Evolutionary conservation across 2,888 invertebrate species (phyloP).

Genomic region (Cosmia pyralina): DNA sequence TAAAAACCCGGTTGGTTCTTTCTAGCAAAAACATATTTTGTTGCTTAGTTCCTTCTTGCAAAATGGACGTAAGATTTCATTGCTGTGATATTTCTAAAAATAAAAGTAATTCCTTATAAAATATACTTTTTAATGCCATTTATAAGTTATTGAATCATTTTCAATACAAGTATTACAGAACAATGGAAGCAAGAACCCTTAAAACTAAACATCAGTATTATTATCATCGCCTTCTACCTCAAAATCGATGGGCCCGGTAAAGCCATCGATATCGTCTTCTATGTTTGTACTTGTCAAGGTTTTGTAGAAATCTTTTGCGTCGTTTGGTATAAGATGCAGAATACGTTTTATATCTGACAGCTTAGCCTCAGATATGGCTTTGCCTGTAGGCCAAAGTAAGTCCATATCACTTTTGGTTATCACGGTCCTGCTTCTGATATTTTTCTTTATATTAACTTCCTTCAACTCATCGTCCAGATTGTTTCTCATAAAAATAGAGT

Average conservation of each 20-base stretch:
- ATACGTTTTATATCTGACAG: conserved; percentile 42
- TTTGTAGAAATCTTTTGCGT: conserved; percentile 47
- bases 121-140: neutral
- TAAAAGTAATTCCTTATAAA: no score
- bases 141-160: no score
- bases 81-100: conserved; percentile 29
- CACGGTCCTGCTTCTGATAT: conserved; percentile 40
- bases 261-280: conserved; percentile 14
- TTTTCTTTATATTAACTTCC: conserved; percentile 44
- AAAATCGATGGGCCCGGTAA: conserved; percentile 44
- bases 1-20: conserved; percentile 46
- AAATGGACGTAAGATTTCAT: conserved; percentile 31
- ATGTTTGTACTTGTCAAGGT: conserved; percentile 18
- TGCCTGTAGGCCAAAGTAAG: conserved; percentile 47
- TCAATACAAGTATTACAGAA: neutral
- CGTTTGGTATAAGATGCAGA: conserved; percentile 40
- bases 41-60: conserved; percentile 35
- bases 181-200: conserved; percentile 29
- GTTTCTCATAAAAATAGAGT: conserved; percentile 42
- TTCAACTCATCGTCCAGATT: conserved; percentile 39
- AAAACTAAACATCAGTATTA: no score
- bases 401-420: conserved; percentile 43
- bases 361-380: conserved; percentile 42
- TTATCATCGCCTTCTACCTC: no score
- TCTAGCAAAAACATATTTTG: conserved; percentile 9